Evolutionary conservation across 2,888 invertebrate species (phyloP), one percentile per base, ranked within the genome.

Genomic region (Omphaloscelis lunosa): DNA sequence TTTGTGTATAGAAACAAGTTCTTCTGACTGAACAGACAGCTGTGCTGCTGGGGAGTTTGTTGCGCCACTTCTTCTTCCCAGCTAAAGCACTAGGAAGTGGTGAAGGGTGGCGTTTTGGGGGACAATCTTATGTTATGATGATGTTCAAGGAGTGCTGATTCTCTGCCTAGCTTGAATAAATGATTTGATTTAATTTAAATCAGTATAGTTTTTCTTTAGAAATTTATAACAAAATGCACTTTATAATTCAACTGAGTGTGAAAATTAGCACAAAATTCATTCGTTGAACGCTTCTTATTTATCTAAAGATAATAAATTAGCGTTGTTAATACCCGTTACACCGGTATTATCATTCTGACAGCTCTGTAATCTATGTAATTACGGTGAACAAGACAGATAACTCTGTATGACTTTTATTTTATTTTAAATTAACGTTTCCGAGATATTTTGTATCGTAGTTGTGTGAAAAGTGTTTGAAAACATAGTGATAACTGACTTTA

Each of bases 321-420:
- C 34, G 29, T 58, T 66, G 77, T 61, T 82, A 77, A 82, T 82
- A 77, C 76, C 66, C 27, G 45, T 48, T 53, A 68, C 62, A 27
- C 27, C 5, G 53, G 83, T 67, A 79, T 82, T 82, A 83, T 70
- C 77, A 59, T 74, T 77, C 39, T 74, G 83, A 79, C 70, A 70
- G 58, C 74, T 23, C 12, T 29, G 27, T 83, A 58, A 83, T 79
- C 82, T 82, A 79, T 68, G 79, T 71, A 12, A 79, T 79, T 82
- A 75, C 67, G 12, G 53, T 63, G 70, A 70, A 75, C 71, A 68
- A 83, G 79, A 75, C 56, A 61, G 59, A 83, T 83, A 68, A 70
- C 58, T 45, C 8, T 70, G 29, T 67, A 71, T 63, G 48, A 34
- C 17, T 67, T 66, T 74, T 53, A 70, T 70, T 73, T 67, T 6